Percentiles rank a stretch among this genome's conserved stretches.
Conservation (phyloP, 2,113 vertebrate genomes). For the Sinocyclocheilus anophthalmus region DNA sequence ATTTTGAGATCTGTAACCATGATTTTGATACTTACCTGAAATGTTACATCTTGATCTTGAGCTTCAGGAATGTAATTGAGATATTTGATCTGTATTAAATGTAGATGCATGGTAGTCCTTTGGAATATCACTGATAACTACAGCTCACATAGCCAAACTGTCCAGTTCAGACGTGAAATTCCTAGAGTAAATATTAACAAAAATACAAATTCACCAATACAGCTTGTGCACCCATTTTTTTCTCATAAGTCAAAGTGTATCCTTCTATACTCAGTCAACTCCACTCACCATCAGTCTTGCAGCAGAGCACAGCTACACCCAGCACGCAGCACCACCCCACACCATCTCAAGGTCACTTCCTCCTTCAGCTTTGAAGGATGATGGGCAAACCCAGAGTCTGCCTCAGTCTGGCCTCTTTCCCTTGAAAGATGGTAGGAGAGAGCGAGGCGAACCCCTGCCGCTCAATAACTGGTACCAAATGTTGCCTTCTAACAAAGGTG, state of each 20-base stretch:
- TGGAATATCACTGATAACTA: not conserved
- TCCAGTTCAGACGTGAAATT: not conserved
- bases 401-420: constrained; percentile 57
- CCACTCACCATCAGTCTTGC: constrained; percentile 57
- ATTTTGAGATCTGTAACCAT: not conserved
- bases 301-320: constrained; percentile 53
- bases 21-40: not conserved
- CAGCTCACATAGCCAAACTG: too few relatives aligned
- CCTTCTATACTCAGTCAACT: constrained; percentile 33
- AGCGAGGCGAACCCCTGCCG: constrained; percentile 64
- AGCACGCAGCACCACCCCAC: constrained; percentile 53
- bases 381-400: constrained; percentile 63
- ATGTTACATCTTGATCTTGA: not conserved
- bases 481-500: constrained; percentile 72
- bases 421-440: constrained; percentile 62
- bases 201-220: not conserved
- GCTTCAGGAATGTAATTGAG: not conserved
- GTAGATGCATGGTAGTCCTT: not conserved
- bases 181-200: not conserved
- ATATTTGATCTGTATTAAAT: not conserved
- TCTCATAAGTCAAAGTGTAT: constrained; percentile 34
- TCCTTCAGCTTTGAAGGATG: constrained; percentile 70
- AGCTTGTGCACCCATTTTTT: not conserved
- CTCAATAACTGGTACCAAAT: constrained; percentile 79
- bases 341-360: constrained; percentile 71